These are phyloP conservation scores for Chymomyza costata DNA, from an alignment of 1,140 invertebrate genomes.

Conservation along the genomic window DNA sequence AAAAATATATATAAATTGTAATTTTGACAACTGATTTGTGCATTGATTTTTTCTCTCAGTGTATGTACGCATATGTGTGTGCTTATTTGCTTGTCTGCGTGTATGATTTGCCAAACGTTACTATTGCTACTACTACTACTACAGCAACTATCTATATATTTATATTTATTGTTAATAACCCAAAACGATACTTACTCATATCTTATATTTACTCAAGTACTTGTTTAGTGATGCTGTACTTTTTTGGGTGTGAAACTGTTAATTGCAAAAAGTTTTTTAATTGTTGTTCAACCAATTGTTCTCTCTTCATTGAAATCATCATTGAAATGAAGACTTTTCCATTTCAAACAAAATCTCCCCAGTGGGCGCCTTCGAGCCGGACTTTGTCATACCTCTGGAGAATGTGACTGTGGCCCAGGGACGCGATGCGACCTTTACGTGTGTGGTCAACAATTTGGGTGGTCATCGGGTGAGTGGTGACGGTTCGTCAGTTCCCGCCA, in stretches of 20 bases:
- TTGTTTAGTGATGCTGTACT: not conserved
- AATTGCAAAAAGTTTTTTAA: slow-evolving; percentile 56
- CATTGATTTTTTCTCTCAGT: no score
- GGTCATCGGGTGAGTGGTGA: slow-evolving; percentile 95
- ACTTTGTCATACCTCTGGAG: slow-evolving; percentile 89
- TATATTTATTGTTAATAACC: not conserved
- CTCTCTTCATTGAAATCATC: slow-evolving; percentile 58
- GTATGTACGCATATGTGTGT: no score
- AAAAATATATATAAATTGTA: no score
- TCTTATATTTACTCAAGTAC: not conserved
- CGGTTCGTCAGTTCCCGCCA: slow-evolving; percentile 80
- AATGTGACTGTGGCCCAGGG: slow-evolving; percentile 92
- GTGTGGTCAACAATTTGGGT: slow-evolving; percentile 92
- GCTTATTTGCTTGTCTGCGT: slow-evolving; percentile 30
- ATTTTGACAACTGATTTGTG: no score
- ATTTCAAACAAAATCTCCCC: slow-evolving; percentile 73
- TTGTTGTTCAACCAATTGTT: slow-evolving; percentile 59
- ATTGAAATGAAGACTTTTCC: slow-evolving; percentile 74
- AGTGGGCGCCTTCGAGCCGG: slow-evolving; percentile 83
- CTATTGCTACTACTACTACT: not conserved
- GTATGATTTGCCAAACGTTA: slow-evolving; percentile 34
- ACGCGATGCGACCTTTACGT: slow-evolving; percentile 90
- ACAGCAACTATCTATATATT: not conserved
- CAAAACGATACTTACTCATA: not conserved
- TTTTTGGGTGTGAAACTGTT: not conserved